Conservation (phyloP, 2,888 invertebrate species). For the Ariolimax columbianus region DNA sequence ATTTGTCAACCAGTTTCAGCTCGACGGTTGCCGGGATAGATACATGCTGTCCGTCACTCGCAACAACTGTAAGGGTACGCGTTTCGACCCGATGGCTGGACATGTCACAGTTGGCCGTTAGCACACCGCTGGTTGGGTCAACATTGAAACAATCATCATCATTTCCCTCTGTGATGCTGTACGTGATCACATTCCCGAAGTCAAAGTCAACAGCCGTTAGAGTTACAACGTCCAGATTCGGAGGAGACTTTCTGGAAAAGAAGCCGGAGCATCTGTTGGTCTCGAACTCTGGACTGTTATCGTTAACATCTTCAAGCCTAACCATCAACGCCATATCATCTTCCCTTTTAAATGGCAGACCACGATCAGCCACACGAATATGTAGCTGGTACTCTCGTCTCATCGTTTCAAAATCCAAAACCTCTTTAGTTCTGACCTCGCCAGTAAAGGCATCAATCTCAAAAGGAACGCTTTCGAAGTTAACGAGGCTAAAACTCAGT, state of each 20-base stretch:
- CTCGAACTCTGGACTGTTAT: slow-evolving; percentile 91
- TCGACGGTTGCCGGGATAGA: slow-evolving; percentile 90
- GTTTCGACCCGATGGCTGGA: slow-evolving; percentile 82
- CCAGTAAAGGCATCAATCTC: slow-evolving; percentile 96
- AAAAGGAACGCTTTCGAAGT: slow-evolving; percentile 93
- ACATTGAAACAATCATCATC: slow-evolving; percentile 93
- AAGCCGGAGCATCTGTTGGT: slow-evolving; percentile 89
- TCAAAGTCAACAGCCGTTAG: slow-evolving; percentile 96
- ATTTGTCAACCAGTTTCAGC: slow-evolving; percentile 85
- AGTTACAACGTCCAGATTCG: slow-evolving; percentile 91
- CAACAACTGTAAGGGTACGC: slow-evolving; percentile 89
- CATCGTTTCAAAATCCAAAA: slow-evolving; percentile 94
- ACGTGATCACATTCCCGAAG: slow-evolving; percentile 91
- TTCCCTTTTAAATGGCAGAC: slow-evolving; percentile 91
- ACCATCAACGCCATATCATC: slow-evolving; percentile 92
- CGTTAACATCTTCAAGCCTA: slow-evolving; percentile 90
- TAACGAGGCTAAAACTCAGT: slow-evolving; percentile 95
- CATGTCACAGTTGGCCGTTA: slow-evolving; percentile 90
- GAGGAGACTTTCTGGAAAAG: slow-evolving; percentile 86
- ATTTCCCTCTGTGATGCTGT: slow-evolving; percentile 91
- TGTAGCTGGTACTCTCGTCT: slow-evolving; percentile 88
- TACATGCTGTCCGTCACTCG: slow-evolving; percentile 94
- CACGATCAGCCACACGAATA: slow-evolving; percentile 96
- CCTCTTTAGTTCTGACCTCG: slow-evolving; percentile 87
- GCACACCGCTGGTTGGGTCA: slow-evolving; percentile 88